Evolutionary conservation across 2,113 vertebrate species (phyloP), one percentile per base, ranked within the genome.

Genomic region (Myrmophylax atrothorax): DNA sequence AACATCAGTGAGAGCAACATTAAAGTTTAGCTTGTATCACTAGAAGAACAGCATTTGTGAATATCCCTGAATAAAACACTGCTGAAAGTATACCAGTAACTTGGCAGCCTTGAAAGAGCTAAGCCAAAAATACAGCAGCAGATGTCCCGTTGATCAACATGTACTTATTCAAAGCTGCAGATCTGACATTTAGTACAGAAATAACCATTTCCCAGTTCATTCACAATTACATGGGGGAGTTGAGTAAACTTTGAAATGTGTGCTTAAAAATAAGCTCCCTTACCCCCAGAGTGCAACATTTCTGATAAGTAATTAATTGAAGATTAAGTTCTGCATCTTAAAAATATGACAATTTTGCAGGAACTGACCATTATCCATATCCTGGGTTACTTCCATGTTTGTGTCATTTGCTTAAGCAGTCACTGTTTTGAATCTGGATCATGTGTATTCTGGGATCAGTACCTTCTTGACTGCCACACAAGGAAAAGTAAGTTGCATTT

Each of bases 91-190:
- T 18, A 86, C 28, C 22, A 75, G 47, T 47, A 89, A 52, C 76
- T 76, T 1, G 0, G 7, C 28, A 87, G 40, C n/a, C 50, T 79
- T 86, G 23, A 84, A 72, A 83, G 13, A 83, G 37, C 50, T 90
- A 79, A 72, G 40, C 56, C 69, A 87, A 79, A 89, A 96, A 88
- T 77, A 74, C 18, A 58, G 38, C 52, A 84, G 73, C 79, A 96
- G 85, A 83, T 96, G 85, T 90, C 85, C 63, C 3, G 16, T 73
- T 96, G 52, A 95, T 94, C 37, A 67, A 18, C 6, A 5, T 74
- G 42, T 59, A 38, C 35, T 79, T 93, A 55, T 37, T 80, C 50
- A 83, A 66, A 83, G 31, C 24, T 77, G 40, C 33, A 67, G 47
- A 62, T 87, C 35, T 74, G 67, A 42, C 63, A 85, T 83, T 91